Percentiles rank a stretch among this genome's conserved stretches.
Conservation (phyloP, 2,113 vertebrate species). For the Emydura subglobosa region DNA sequence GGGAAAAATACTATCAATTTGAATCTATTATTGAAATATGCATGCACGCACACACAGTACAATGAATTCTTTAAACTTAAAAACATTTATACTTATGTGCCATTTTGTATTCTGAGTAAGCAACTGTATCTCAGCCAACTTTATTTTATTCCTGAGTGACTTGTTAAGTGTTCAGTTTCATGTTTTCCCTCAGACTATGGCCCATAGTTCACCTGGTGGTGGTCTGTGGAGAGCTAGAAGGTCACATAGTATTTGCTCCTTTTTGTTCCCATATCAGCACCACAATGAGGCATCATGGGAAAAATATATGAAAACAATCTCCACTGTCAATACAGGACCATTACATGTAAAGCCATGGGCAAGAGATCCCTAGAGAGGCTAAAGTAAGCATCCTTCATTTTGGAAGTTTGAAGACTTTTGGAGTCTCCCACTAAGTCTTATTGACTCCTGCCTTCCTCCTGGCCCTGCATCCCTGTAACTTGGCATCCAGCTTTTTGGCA, state of each 20-base stretch:
- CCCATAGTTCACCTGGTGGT: neutral
- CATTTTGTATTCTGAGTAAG: rapidly evolving
- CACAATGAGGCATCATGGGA: rapidly evolving
- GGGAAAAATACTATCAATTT: neutral
- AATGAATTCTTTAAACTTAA: neutral
- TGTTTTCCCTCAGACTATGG: rapidly evolving
- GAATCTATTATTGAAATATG: neutral
- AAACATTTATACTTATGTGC: neutral
- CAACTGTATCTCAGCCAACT: neutral
- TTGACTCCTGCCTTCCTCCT: neutral
- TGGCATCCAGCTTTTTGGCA: neutral
- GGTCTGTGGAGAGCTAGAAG: neutral
- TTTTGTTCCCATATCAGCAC: neutral
- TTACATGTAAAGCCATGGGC: neutral
- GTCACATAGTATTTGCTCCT: neutral
- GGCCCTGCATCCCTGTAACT: neutral
- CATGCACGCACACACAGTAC: neutral
- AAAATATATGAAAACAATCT: rapidly evolving
- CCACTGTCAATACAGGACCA: rapidly evolving
- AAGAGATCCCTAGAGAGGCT: rapidly evolving
- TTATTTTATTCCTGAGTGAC: neutral
- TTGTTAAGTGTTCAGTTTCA: neutral
- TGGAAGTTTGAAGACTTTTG: rapidly evolving
- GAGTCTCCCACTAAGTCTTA: neutral
- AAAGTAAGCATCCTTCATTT: neutral